phyloP scores from a whole-genome alignment of 2,113 vertebrate species.

The Epinephelus lanceolatus region DNA sequence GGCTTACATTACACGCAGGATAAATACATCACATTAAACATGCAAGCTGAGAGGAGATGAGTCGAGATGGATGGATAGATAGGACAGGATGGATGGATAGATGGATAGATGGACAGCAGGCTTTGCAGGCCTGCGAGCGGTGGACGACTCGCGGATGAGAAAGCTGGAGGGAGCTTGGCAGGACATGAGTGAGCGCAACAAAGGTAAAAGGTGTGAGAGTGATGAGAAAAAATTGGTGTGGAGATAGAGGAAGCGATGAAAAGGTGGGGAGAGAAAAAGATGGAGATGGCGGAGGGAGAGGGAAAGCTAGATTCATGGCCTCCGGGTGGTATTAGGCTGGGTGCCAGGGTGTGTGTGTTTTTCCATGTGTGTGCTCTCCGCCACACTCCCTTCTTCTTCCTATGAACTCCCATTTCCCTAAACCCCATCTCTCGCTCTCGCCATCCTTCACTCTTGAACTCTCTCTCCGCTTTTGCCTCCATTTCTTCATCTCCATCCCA shows the following conservation, averaged over 20 bases:
- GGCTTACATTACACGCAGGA: conserved; percentile 81
- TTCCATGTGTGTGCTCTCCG: conserved; percentile 26
- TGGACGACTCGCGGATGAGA: conserved; percentile 4
- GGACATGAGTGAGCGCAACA: conserved; percentile 39
- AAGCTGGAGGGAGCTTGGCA: conserved; percentile 33
- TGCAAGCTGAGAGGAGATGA: conserved; percentile 82
- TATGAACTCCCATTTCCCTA: conserved; percentile 63
- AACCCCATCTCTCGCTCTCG: conserved; percentile 36
- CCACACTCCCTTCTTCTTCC: conserved; percentile 29
- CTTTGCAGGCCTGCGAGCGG: conserved; percentile 21
- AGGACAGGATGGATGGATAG: conserved; percentile 32
- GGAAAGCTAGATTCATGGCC: conserved; percentile 51
- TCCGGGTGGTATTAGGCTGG: conserved; percentile 64
- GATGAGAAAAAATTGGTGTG: conserved; percentile 31
- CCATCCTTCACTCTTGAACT: conserved; percentile 62
- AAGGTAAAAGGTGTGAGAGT: conserved; percentile 35
- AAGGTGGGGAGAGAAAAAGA: conserved; percentile 38
- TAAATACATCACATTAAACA: conserved; percentile 81
- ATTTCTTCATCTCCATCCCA: conserved; percentile 56
- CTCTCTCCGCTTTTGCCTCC: conserved; percentile 16
- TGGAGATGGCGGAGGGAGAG: conserved; percentile 42
- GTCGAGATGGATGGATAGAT: conserved; percentile 76
- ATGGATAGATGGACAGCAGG: neutral
- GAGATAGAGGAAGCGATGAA: conserved; percentile 50
- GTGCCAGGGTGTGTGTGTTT: conserved; percentile 59